These are phyloP conservation scores for Coremacera marginata DNA, from an alignment of 2,888 invertebrate genomes.

Conservation along the genomic window DNA sequence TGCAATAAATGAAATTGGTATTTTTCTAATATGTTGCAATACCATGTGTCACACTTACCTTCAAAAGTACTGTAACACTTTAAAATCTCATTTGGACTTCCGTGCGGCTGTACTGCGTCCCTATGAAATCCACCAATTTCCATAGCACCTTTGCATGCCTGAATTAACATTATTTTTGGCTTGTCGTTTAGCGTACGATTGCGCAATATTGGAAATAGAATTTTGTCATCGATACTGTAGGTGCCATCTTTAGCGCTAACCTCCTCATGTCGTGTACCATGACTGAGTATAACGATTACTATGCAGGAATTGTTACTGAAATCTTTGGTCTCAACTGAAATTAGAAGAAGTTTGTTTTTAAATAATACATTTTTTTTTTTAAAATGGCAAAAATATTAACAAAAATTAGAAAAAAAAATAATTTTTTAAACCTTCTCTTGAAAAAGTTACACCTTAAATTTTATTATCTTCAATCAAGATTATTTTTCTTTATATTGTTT, in stretches of 20 bases:
- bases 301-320: slow-evolving; percentile 61
- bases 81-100: slow-evolving; percentile 62
- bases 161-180: slow-evolving; percentile 66
- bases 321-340: slow-evolving; percentile 60
- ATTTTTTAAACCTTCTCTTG: no score
- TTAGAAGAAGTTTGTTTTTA: background rate
- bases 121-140: slow-evolving; percentile 57
- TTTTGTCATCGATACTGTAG: slow-evolving; percentile 62
- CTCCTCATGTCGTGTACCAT: slow-evolving; percentile 62
- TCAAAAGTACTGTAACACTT: slow-evolving; percentile 68
- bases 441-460: no score
- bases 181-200: slow-evolving; percentile 62
- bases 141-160: slow-evolving; percentile 66
- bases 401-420: background rate
- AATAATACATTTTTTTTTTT: no score
- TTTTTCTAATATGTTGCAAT: no score
- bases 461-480: no score
- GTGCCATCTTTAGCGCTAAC: slow-evolving; percentile 62
- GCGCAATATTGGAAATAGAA: slow-evolving; percentile 63
- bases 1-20: slow-evolving; percentile 29
- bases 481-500: no score
- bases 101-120: slow-evolving; percentile 58
- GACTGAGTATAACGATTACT: slow-evolving; percentile 63
- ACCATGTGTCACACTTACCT: slow-evolving; percentile 51
- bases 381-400: background rate